Base-by-base conservation (phyloP, 30 jellyfish, hydroid and myxozoan genomes). In the Aurelia sp. region DNA sequence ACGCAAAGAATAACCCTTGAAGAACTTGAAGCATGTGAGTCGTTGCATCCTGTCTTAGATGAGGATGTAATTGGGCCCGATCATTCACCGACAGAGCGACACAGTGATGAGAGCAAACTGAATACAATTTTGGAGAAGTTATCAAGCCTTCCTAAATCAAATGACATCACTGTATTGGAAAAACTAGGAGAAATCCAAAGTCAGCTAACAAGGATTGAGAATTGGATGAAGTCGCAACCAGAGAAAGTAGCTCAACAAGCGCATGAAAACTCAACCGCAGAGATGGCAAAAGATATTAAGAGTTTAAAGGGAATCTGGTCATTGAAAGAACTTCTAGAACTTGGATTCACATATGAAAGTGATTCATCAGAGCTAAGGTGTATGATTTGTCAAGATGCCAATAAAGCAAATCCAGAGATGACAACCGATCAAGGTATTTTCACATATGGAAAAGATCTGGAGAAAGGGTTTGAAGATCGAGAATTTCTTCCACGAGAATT, bases 401-500 rank as follows among this genome's bases (percentile, higher is more conserved):
- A 22, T 40, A 77, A 60, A 3, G 62, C 65, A 15, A 11, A 77
- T 60, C 67, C 68, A 8, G 80, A 27, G 38, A 78, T 60, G 67
- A 78, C 80, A 18, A 59, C 79, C 3, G 78, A 24, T 31, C 67
- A 61, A 31, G 68, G 80, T 13, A 15, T 73, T 67, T 73, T 73
- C 38, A 31, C 72, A 3, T 73, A 73, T 50, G 38, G 13, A 0
- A 55, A 62, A 1, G 80, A 20, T 59, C 68, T 78, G 31, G 68
- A n/a, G 67, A 20, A 10, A 10, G 68, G 33, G 4, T 62, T 59
- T 16, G 79, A 64, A 61, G 69, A 41, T 33, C 67, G 51, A 78
- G 80, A 78, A 78, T 59, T 20, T 78, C 89, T 78, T 59, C 80
- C 80, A 63, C 4, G 81, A 16, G 81, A 24, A 33, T 81, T 81